Evolutionary conservation across 2,888 invertebrate genomes (phyloP).

Genomic region (Thecophora atra): DNA sequence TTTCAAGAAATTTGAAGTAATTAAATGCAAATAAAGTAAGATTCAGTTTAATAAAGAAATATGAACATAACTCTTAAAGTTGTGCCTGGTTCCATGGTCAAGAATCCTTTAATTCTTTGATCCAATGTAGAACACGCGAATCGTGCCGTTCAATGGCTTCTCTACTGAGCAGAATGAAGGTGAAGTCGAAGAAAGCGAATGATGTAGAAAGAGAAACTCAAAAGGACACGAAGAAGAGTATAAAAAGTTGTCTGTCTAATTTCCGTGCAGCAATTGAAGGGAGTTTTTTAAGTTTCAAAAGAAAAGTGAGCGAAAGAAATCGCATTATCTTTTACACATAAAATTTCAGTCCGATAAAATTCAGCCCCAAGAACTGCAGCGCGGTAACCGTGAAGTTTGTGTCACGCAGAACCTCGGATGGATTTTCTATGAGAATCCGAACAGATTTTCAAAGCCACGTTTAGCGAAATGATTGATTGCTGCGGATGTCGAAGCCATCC

Average conservation of each 20-base stretch:
- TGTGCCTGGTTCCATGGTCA: too few relatives aligned
- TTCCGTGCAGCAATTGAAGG: neutral
- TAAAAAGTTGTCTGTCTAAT: neutral
- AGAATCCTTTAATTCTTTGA: too few relatives aligned
- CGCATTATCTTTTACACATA: neutral
- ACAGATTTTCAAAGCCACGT: neutral
- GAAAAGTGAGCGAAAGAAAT: neutral
- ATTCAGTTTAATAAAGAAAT: too few relatives aligned
- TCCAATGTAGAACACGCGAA: too few relatives aligned
- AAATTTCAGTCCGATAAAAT: neutral
- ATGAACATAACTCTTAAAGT: too few relatives aligned
- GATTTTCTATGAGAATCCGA: neutral
- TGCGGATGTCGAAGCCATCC: neutral
- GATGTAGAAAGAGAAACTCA: too few relatives aligned
- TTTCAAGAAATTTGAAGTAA: too few relatives aligned
- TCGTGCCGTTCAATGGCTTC: too few relatives aligned
- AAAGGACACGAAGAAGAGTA: neutral
- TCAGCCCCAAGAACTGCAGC: neutral
- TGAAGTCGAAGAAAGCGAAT: too few relatives aligned
- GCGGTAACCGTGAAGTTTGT: neutral
- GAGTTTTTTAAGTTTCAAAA: neutral
- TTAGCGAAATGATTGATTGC: slow-evolving; percentile 7
- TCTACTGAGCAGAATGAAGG: too few relatives aligned
- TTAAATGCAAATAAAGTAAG: too few relatives aligned
- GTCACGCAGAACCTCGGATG: neutral